Base-by-base conservation (phyloP, 1,140 invertebrate species). In the Diorhabda elongata region DNA sequence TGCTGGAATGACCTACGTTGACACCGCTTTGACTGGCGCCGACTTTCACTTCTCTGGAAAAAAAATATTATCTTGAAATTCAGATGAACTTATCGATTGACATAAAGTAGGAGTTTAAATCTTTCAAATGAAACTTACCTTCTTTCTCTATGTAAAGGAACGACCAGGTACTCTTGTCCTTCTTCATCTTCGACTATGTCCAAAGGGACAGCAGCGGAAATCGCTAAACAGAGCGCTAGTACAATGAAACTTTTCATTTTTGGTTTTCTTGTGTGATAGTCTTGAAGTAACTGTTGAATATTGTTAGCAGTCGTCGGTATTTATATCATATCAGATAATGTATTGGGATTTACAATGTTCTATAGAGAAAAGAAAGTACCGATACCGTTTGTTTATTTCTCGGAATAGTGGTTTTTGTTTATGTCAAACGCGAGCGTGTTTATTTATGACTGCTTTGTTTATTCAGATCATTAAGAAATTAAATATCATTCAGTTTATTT, bases 41-140 rank as follows among this genome's bases (percentile, higher is more conserved):
- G 57, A 41, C 59, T 44, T 67, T 67, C 45, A 56, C 44, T 47
- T 67, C 52, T 44, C 71, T 72, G 9, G 52, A 67, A 62, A 52
- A 5, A 67, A 9, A n/a, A 66, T 61, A 7, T 42, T 5, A 2
- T 41, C 9, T 11, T 8, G 8, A 61, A 2, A 42, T 61, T 8
- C 26, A 60, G 3, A 61, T 61, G 42, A 3, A n/a, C 9, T 4
- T 42, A 9, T 61, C 6, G n/a, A 5, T 9, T 61, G 4, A 61
- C 11, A 5, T 61, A 0, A 61, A 4, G 11, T 2, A 42, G 8
- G 8, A 26, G 9, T 26, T 42, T 41, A 8, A 61, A 26, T 41
- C 42, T 9, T 62, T n/a, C 3, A 62, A 7, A n/a, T 42, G 7
- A 42, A 62, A 62, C 3, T 66, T 52, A 67, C 65, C 65, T 59